Conservation (phyloP, 2,113 vertebrate genomes). For the Aegithalos caudatus region DNA sequence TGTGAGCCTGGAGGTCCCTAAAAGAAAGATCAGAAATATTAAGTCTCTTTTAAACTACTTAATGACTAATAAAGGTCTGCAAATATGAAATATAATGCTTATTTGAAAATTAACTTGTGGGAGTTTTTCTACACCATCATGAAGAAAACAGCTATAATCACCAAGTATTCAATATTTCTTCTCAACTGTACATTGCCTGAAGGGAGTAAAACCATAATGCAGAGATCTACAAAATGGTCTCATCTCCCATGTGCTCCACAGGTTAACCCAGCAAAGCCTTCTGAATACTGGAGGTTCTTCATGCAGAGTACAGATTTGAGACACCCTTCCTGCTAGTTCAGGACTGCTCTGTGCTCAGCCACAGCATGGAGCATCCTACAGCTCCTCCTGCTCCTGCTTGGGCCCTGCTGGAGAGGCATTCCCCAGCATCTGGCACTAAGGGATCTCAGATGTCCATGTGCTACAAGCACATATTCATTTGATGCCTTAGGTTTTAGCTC, state of each 20-base stretch:
- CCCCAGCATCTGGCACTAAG: not conserved
- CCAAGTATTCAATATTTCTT: not conserved
- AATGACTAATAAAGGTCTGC: not conserved
- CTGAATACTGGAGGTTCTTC: not conserved
- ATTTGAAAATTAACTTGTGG: not conserved
- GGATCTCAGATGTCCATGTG: fast-evolving
- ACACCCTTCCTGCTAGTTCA: not conserved
- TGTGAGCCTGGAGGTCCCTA: conserved; percentile 92
- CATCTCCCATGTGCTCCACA: not conserved
- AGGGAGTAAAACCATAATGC: not conserved
- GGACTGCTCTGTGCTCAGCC: not conserved
- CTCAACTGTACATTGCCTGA: not conserved
- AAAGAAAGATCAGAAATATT: conserved; percentile 1
- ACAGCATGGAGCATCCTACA: not conserved
- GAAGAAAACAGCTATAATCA: not conserved
- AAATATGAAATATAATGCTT: not conserved
- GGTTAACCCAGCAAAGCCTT: not conserved
- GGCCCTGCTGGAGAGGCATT: not conserved
- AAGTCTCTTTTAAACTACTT: not conserved
- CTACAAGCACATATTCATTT: not conserved
- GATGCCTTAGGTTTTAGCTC: not conserved
- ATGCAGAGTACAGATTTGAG: not conserved
- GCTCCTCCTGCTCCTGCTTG: not conserved
- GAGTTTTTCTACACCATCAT: not conserved
- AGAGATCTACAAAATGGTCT: not conserved